phyloP scores from a whole-genome alignment of 2,888 invertebrate species.

The Idaea biselata region DNA sequence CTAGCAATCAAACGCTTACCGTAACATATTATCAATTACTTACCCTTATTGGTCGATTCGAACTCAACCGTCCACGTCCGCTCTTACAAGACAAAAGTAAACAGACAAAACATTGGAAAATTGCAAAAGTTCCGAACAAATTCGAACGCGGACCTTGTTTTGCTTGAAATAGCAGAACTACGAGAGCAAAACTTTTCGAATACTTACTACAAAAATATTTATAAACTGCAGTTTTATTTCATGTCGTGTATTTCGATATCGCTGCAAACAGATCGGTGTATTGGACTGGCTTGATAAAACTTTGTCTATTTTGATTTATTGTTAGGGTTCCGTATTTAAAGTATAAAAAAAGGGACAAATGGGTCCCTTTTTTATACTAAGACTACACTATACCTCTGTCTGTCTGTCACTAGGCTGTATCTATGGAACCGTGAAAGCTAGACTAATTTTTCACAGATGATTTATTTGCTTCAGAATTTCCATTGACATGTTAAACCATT shows the following conservation, averaged over 20 bases:
- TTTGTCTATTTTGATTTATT: not conserved
- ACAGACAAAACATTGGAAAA: slow-evolving; percentile 39
- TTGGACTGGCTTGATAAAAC: slow-evolving; percentile 6
- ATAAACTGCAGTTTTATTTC: slow-evolving; percentile 18
- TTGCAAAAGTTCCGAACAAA: slow-evolving; percentile 48
- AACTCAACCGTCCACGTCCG: slow-evolving; percentile 3
- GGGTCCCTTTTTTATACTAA: no score
- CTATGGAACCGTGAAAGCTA: no score
- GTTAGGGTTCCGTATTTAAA: no score
- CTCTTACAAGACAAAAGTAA: slow-evolving; percentile 28
- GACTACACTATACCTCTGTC: no score
- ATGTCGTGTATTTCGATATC: slow-evolving; percentile 12
- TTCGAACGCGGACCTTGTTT: slow-evolving; percentile 29
- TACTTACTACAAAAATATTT: slow-evolving; percentile 30
- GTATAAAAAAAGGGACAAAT: no score
- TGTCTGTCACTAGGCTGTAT: no score
- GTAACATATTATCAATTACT: no score
- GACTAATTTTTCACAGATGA: no score
- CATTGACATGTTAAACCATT: no score
- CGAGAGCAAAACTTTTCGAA: slow-evolving; percentile 28
- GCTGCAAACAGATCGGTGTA: not conserved
- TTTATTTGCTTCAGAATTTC: no score
- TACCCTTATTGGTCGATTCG: not conserved
- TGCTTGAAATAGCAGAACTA: slow-evolving; percentile 28
- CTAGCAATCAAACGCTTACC: no score